phyloP scores from a whole-genome alignment of 2,797 vertebrate genomes.

The Percopsis omiscomaycus region DNA sequence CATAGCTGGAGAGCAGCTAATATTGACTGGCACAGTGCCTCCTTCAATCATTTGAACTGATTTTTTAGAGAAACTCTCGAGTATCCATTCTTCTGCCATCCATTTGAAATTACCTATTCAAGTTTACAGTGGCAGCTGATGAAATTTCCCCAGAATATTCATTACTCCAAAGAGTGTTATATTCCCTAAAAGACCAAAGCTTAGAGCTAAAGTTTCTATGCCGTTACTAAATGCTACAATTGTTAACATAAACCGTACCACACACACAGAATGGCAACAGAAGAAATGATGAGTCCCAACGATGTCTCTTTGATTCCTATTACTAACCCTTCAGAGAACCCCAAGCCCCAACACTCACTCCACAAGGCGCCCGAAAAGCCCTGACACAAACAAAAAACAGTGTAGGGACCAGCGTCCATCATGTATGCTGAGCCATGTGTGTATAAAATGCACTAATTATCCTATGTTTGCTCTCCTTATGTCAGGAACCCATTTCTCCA shows the following conservation, averaged over 20 bases:
- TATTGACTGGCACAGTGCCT: no score
- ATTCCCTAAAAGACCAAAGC: no score
- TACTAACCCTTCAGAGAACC: conserved; percentile 20
- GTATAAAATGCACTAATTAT: conserved; percentile 33
- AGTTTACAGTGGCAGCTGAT: no score
- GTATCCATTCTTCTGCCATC: no score
- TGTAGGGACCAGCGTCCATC: conserved; percentile 25
- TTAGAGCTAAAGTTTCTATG: no score
- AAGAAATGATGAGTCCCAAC: not conserved
- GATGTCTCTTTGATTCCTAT: conserved; percentile 7
- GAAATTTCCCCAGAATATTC: no score
- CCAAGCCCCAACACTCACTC: conserved; percentile 10
- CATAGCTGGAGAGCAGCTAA: no score
- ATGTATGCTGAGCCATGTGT: conserved; percentile 28
- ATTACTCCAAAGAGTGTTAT: no score
- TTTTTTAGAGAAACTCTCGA: no score
- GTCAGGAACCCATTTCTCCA: conserved; percentile 11
- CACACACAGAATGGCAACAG: not conserved
- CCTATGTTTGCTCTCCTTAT: conserved; percentile 21
- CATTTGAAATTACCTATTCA: no score
- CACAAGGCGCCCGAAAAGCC: conserved; percentile 23
- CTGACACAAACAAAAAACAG: conserved; percentile 37
- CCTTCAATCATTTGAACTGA: no score
- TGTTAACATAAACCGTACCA: not conserved
- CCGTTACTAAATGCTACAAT: not conserved